Evolutionary conservation across 2,888 invertebrate species (phyloP), one percentile per base, ranked within the genome.

Genomic region (Leptopilina syphax): DNA sequence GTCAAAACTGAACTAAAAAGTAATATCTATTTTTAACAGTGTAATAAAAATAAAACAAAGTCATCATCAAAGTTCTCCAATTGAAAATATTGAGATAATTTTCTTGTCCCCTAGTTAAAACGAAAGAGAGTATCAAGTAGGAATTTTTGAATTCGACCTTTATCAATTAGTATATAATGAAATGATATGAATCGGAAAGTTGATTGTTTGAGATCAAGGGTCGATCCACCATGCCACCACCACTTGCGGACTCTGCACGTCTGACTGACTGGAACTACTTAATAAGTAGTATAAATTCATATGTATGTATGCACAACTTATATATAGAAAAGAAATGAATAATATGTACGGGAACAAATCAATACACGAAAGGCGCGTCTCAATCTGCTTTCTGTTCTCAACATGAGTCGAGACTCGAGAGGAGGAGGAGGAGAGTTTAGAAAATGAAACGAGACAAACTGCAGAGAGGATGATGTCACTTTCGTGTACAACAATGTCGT

Each of bases 321-420:
- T 50, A 50, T 10, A 50, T 10, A 50, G 50, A 10, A 50, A 50
- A 50, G 12, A 50, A 50, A 12, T 10, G 50, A 50, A 50, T 50
- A 50, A 50, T 50, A 80, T 65, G 60, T 84, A 83, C 70, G 80
- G 79, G 82, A 83, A 83, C 77, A 79, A 88, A 88, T 88, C 88
- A 87, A 88, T 88, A 88, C 44, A 44, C 83, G 78, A 84, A 84
- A 84, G 84, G 83, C 85, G 85, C 83, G 85, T 81, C 85, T 84
- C 82, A 83, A 85, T 86, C 84, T 84, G 77, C 80, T 80, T 83
- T 82, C 81, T 84, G 81, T 82, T 82, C 81, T 76, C 34, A 34
- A 34, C 34, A 34, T 3, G 3, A 3, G 34, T 1, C 3, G 34
- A 34, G 34, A 34, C 3, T 34, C 0, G 3, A 3, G 34, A 34